Evolutionary conservation across 2,797 vertebrate genomes (phyloP).

Genomic region (Neoniphon sammara): DNA sequence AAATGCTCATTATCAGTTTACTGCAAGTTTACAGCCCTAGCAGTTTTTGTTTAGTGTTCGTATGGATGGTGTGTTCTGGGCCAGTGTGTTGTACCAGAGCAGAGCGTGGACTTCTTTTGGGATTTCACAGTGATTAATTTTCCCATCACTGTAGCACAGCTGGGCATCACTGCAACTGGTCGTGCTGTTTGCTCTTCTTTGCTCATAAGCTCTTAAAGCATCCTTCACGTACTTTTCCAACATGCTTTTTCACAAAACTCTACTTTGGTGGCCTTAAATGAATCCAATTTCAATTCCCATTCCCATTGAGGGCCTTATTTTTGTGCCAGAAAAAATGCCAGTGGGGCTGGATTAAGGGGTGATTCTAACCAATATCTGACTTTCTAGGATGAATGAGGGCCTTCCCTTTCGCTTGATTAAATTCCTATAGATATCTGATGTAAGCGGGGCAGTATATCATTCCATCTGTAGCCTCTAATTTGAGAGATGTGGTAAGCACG

Average conservation of each 20-base stretch:
- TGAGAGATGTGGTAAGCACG: no score
- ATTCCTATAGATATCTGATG: no score
- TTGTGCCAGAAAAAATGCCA: no score
- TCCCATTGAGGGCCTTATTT: background rate
- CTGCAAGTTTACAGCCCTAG: background rate
- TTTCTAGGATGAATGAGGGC: no score
- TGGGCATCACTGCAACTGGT: background rate
- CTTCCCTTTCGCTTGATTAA: no score
- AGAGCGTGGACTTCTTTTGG: background rate
- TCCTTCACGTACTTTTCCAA: background rate
- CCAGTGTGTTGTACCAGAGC: background rate
- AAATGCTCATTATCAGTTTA: background rate
- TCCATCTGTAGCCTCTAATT: no score
- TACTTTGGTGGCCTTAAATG: background rate
- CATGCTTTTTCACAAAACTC: background rate
- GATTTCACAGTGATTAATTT: constrained; percentile 46
- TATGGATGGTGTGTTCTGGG: constrained; percentile 1
- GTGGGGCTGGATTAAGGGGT: no score
- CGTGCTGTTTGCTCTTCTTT: background rate
- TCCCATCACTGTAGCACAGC: constrained; percentile 22
- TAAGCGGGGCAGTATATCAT: no score
- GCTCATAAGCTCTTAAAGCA: background rate
- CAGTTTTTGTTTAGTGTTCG: background rate
- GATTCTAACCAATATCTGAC: no score
- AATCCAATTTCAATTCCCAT: background rate